Evolutionary conservation across 2,888 invertebrate species (phyloP).

Genomic region (Andrena bucephala): DNA sequence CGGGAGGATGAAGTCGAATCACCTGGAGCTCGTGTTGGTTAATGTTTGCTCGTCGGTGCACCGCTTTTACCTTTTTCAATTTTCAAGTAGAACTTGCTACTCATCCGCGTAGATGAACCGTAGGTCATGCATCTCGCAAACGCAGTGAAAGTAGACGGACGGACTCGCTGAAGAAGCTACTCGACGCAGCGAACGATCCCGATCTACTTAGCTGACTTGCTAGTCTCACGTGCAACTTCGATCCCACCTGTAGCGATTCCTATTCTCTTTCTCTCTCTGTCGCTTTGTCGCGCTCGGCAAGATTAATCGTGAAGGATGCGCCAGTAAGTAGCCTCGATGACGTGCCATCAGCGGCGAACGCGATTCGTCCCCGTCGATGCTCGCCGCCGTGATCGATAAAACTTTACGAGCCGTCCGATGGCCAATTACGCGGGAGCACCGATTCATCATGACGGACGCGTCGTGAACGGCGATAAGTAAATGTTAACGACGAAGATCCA

Average conservation of each 20-base stretch:
- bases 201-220: conserved; percentile 1
- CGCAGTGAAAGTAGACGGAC: conserved; percentile 1
- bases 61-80: neutral
- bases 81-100: conserved; percentile 2
- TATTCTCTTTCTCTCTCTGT: neutral
- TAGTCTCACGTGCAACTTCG: neutral
- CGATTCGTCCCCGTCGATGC: conserved; percentile 30
- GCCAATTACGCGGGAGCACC: conserved; percentile 48
- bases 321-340: conserved; percentile 25
- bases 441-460: conserved; percentile 54
- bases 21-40: neutral
- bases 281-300: neutral
- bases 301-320: neutral
- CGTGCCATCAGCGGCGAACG: conserved; percentile 20
- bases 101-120: conserved; percentile 6
- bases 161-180: too few relatives aligned
- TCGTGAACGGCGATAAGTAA: conserved; percentile 47
- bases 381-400: conserved; percentile 42
- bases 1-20: conserved; percentile 8
- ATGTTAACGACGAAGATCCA: conserved; percentile 44
- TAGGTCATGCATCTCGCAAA: conserved; percentile 7
- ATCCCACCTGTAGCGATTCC: neutral
- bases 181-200: neutral
- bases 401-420: conserved; percentile 46
- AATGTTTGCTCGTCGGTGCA: conserved; percentile 13